A percentile compares a stretch with the other conserved stretches of the same genome.
These are phyloP conservation scores for Hipposideros larvatus DNA, from an alignment of 2,797 vertebrate species.

Conservation along the genomic window DNA sequence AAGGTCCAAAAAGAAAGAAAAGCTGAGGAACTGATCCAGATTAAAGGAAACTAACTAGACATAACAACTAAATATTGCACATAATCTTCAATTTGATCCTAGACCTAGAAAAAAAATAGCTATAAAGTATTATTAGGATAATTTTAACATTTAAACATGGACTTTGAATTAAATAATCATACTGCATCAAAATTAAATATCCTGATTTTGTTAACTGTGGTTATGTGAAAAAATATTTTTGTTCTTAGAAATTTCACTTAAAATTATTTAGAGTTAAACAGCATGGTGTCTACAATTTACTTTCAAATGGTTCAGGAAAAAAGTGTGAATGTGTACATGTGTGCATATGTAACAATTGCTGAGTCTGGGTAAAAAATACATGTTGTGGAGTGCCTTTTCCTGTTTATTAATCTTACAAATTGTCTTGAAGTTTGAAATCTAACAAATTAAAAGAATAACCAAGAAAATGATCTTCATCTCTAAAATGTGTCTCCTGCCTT, in stretches of 20 bases:
- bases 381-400: neutral
- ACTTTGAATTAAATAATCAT: neutral
- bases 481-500: neutral
- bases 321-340: neutral
- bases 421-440: neutral
- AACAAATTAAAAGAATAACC: neutral
- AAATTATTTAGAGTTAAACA: neutral
- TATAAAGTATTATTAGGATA: neutral
- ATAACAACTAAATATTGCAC: neutral
- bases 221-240: neutral
- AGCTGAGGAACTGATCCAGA: neutral
- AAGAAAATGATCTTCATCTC: neutral
- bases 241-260: neutral
- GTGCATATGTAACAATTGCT: neutral
- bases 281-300: neutral
- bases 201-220: neutral
- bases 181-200: neutral
- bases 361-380: neutral
- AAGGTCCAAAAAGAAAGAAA: neutral
- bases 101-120: neutral
- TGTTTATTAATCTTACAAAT: neutral
- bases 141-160: conserved; percentile 34
- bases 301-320: neutral
- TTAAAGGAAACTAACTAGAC: conserved; percentile 43
- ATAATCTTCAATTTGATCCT: neutral